phyloP scores from a whole-genome alignment of 2,888 invertebrate genomes.

The Linyphia triangularis region DNA sequence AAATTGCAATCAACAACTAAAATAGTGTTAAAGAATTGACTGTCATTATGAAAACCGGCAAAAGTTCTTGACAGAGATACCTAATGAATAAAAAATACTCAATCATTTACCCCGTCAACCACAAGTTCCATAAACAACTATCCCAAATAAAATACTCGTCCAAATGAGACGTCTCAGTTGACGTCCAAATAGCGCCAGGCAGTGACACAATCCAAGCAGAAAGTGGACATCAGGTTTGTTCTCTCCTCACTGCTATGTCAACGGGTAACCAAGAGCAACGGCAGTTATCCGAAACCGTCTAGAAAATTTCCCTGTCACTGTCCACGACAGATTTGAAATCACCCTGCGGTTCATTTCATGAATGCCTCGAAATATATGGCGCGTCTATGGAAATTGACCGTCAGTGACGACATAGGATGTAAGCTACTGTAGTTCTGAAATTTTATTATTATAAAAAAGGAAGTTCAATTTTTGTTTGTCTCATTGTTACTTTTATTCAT shows the following conservation, averaged over 20 bases:
- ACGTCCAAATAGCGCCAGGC: neutral
- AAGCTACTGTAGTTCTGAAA: no score
- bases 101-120: neutral
- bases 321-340: neutral
- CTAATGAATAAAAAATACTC: no score
- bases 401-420: no score
- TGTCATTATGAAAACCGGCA: no score
- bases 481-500: no score
- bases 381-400: no score
- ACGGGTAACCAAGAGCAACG: constrained; percentile 28
- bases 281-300: constrained; percentile 36
- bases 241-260: constrained; percentile 7
- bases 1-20: no score
- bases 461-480: no score
- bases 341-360: constrained; percentile 17
- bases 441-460: no score
- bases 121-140: neutral
- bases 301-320: constrained; percentile 46
- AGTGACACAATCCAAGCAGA: neutral
- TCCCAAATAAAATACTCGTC: neutral
- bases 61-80: no score
- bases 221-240: constrained; percentile 39
- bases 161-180: neutral
- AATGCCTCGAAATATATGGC: no score
- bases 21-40: no score